These are phyloP conservation scores for Florisuga fusca DNA, from an alignment of 2,797 vertebrate genomes.

Conservation along the genomic window DNA sequence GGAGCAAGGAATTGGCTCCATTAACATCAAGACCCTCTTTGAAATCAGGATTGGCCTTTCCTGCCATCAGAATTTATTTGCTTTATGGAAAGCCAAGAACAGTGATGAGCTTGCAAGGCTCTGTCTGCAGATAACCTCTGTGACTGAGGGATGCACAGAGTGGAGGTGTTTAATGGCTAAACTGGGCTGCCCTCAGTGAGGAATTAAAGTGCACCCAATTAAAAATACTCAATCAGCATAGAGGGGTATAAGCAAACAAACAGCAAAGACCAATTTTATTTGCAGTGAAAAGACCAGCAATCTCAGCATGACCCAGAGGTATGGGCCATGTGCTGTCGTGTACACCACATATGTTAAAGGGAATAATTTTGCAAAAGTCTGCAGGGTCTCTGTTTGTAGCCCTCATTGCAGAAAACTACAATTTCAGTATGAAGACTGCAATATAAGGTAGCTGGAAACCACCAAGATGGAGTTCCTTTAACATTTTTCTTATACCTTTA, in stretches of 20 bases:
- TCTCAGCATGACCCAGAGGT: rapidly evolving
- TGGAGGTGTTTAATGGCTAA: not conserved
- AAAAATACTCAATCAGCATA: not conserved
- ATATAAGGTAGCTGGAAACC: not conserved
- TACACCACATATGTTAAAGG: rapidly evolving
- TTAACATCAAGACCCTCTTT: not conserved
- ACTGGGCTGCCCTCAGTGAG: not conserved
- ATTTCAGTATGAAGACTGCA: not conserved
- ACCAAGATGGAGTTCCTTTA: not conserved
- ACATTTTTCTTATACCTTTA: not conserved
- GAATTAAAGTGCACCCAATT: not conserved
- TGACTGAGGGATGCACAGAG: not conserved
- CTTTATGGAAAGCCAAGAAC: not conserved
- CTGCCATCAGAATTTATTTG: not conserved
- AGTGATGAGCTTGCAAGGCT: not conserved
- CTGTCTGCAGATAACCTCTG: not conserved
- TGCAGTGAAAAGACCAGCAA: not conserved
- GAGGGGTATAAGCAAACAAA: not conserved
- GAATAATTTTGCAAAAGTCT: not conserved
- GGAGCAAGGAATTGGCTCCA: not conserved
- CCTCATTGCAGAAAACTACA: not conserved
- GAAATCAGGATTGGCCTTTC: not conserved
- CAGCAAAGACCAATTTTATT: not conserved
- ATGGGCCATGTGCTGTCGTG: not conserved
- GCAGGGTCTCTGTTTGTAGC: not conserved